Conservation (phyloP, 2,113 vertebrate species). For the Caracal caracal region DNA sequence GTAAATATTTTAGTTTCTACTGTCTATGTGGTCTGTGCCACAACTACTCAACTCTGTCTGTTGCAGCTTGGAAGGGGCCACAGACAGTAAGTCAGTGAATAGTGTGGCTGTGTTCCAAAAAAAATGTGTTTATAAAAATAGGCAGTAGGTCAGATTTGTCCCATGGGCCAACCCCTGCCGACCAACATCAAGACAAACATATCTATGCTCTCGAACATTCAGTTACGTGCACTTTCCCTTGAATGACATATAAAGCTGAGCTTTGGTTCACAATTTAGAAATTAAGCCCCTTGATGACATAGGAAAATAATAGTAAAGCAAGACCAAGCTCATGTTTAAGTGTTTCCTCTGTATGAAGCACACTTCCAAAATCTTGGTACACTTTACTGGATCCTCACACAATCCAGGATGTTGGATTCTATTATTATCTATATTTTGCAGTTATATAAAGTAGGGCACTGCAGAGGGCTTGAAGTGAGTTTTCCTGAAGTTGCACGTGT, state of each 20-base stretch:
- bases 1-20: not conserved
- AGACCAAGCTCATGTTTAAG: not conserved
- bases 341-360: not conserved
- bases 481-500: not conserved
- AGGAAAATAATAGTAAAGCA: not conserved
- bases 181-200: not conserved
- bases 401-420: not conserved
- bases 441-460: not conserved
- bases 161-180: not conserved
- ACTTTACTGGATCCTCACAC: not conserved
- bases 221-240: not conserved
- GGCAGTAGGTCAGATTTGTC: not conserved
- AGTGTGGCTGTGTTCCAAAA: not conserved
- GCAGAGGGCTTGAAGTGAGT: not conserved
- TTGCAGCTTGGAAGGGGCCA: not conserved
- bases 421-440: not conserved
- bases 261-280: not conserved
- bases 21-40: not conserved
- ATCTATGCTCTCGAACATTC: not conserved
- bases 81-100: not conserved
- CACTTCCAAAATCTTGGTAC: not conserved
- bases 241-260: not conserved
- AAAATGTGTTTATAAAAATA: constrained; percentile 39
- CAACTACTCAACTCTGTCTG: not conserved
- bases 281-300: not conserved